Conservation (phyloP, 1,140 invertebrate species). For the Trigoniulus corallinus region DNA sequence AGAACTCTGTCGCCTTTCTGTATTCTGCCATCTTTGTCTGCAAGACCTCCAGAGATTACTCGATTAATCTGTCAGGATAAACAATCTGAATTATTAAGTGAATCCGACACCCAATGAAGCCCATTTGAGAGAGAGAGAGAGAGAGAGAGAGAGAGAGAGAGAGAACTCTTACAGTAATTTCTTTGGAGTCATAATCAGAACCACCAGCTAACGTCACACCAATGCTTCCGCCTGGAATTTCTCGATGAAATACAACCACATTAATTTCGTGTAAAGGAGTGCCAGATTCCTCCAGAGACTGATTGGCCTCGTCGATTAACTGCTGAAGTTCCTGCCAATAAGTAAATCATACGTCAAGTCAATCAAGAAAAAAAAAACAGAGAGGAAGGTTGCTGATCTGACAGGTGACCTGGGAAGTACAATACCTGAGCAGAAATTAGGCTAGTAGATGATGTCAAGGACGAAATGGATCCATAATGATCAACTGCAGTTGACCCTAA, state of each 20-base stretch:
- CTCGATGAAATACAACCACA: conserved; percentile 40
- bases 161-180: conserved; percentile 50
- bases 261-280: conserved; percentile 34
- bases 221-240: conserved; percentile 50
- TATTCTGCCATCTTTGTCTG: conserved; percentile 66
- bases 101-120: too few species aligned
- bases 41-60: conserved; percentile 63
- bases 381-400: not conserved
- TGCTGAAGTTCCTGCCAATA: conserved; percentile 36
- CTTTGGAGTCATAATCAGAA: conserved; percentile 72
- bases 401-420: not conserved
- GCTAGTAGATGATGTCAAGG: conserved; percentile 41
- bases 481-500: conserved; percentile 24
- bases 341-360: conserved; percentile 1
- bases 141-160: not conserved
- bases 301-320: conserved; percentile 42
- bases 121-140: not conserved
- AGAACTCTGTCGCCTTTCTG: conserved; percentile 70
- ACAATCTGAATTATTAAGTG: not conserved
- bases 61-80: conserved; percentile 52
- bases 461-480: conserved; percentile 43
- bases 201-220: conserved; percentile 75
- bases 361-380: not conserved
- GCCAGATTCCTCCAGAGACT: conserved; percentile 36
- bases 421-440: conserved; percentile 40